Evolutionary conservation across 2,113 vertebrate genomes (phyloP).

Genomic region (Passer montanus): DNA sequence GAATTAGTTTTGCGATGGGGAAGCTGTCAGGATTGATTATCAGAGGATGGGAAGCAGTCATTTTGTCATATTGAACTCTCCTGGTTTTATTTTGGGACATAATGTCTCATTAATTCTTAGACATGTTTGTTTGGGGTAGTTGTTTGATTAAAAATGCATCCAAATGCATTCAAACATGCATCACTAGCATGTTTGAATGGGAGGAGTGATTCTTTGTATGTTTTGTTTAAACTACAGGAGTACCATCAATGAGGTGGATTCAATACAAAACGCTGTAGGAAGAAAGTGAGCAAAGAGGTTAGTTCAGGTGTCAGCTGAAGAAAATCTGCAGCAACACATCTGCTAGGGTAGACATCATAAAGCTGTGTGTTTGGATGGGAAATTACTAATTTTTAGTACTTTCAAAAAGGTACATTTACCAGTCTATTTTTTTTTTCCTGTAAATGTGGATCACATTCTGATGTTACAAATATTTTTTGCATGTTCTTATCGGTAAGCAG

Average conservation of each 20-base stretch:
- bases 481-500: background rate
- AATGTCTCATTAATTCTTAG: background rate
- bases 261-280: background rate
- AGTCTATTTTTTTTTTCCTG: background rate
- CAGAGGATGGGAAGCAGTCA: background rate
- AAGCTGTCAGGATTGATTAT: conserved; percentile 9
- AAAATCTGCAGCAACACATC: background rate
- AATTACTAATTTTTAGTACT: background rate
- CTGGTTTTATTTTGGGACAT: background rate
- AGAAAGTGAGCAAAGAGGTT: background rate
- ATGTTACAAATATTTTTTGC: background rate
- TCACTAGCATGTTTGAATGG: background rate
- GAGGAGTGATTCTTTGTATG: background rate
- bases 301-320: background rate
- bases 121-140: background rate
- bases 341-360: fast-evolving
- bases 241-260: background rate
- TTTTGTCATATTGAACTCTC: background rate
- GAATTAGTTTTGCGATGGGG: background rate
- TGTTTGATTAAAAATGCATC: fast-evolving
- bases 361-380: background rate
- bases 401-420: background rate
- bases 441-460: background rate
- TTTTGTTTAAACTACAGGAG: background rate
- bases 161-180: background rate